Evolutionary conservation across 2,113 vertebrate genomes (phyloP), one percentile per base, ranked within the genome.

Genomic region (Laticauda laticaudata): DNA sequence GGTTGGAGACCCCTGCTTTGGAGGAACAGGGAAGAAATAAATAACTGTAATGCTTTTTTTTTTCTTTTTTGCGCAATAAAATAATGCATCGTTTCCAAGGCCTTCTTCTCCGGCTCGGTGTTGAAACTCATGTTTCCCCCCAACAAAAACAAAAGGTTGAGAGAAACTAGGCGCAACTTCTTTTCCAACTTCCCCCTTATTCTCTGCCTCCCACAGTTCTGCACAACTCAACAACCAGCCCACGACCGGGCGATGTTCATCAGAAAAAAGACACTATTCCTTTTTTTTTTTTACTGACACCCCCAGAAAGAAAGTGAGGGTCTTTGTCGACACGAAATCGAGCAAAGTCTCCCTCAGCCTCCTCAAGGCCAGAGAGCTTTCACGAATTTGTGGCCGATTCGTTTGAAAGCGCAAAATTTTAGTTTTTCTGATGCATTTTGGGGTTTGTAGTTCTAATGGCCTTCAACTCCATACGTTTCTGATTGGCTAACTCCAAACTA

Each of bases 371-470:
- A n/a, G 55, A 53, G 15, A 4, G 7, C 51, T 34, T 55, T 88
- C 48, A 20, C 18, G 51, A 15, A 3, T 29, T 3, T 8, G 24
- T 3, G 29, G 29, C 24, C 51, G 5, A 14, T 53, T 87, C 48
- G 51, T 21, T 3, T 69, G 89, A 53, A 69, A 51, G 43, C 15
- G 55, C 48, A 69, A 75, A 51, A 90, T 29, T 5, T 12, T n/a
- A 81, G n/a, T 81, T 81, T 23, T 34, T 29, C n/a, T 88, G n/a
- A 12, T 11, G 88, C 90, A 69, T 92, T 34, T 34, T 39, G 96
- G 96, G 94, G 93, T 93, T 94, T 91, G 39, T 56, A 56, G 53
- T 86, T 1, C 45, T 24, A 10, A 0, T 21, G 39, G 54, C 39
- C 2, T 8, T 48, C 53, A 15, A 5, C 43, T 2, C 11, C 57